Evolutionary conservation across 2,797 vertebrate genomes (phyloP), one percentile per base, ranked within the genome.

Genomic region (Masticophis lateralis): DNA sequence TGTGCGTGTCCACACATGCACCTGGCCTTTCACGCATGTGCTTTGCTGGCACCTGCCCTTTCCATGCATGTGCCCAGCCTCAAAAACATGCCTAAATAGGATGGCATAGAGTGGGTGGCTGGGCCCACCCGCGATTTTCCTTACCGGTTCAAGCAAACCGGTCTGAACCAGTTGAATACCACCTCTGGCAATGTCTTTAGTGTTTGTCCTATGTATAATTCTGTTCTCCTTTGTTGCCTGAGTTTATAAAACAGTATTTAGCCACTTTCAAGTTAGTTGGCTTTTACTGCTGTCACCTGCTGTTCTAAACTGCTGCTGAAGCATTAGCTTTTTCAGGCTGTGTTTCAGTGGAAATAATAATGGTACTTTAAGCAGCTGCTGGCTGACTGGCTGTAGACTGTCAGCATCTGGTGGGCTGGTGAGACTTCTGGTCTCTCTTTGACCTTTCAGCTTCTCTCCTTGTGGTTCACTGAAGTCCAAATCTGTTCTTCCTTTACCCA

Each of bases 201-300:
- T 47, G 37, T 83, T 83, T 83, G 18, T 83, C 37, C 9, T 83
- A 47, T 25, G 37, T 47, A 47, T 25, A 25, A 10, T 47, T 47
- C 20, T 32, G 13, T 69, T 32, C n/a, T 47, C 20, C 69, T 83
- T 47, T 83, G 74, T 47, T 83, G 74, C 9, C 20, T 47, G 9
- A 83, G 74, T 83, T 83, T 83, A 83, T 83, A 83, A 83, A 83
- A 83, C 74, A 83, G 74, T 25, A 47, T 25, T 83, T 47, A 83
- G 74, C 53, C 18, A 0, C 4, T 4, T 13, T 57, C 32, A 83
- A 47, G 37, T 83, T 83, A 83, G 74, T 47, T 83, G 37, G 37
- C 74, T 83, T 83, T 47, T 83, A 83, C 4, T 83, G 74, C 74
- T 83, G 10, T 83, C 37, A 47, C 74, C 37, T 83, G 37, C 74